Conservation (phyloP, 2,113 vertebrate species). For the Cyphomyrus plagiostoma region DNA sequence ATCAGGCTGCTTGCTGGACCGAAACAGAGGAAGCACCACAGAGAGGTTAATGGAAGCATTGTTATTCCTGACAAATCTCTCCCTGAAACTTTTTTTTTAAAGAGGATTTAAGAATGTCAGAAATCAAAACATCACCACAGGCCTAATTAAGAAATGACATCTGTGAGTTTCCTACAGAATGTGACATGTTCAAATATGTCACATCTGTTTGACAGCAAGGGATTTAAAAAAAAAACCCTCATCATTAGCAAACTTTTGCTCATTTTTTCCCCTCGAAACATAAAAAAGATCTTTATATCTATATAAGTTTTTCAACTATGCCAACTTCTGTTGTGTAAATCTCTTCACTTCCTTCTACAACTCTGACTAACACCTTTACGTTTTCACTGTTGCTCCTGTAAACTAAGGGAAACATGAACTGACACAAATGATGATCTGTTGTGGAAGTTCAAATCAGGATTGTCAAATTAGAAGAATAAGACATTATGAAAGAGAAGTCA, state of each 20-base stretch:
- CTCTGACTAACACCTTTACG: neutral
- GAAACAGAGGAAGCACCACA: neutral
- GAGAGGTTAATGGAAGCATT: neutral
- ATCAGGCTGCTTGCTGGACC: neutral
- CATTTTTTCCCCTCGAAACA: conserved; percentile 49
- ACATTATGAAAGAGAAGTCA: neutral
- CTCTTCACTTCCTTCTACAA: neutral
- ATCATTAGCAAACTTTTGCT: conserved; percentile 57
- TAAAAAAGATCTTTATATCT: conserved; percentile 47
- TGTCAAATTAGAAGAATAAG: neutral
- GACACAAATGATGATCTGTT: neutral
- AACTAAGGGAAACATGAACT: neutral
- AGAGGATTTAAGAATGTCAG: conserved; percentile 51
- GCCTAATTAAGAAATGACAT: conserved; percentile 92
- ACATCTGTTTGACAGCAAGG: conserved; percentile 67
- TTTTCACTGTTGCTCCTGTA: neutral
- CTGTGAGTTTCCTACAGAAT: conserved; percentile 62
- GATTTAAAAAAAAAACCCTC: conserved; percentile 55
- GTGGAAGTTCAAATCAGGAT: neutral
- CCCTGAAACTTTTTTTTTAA: conserved; percentile 27
- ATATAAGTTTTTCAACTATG: conserved; percentile 40
- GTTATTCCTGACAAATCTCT: neutral
- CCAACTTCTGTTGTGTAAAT: neutral
- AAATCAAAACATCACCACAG: conserved; percentile 65
- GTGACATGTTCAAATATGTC: conserved; percentile 70